Evolutionary conservation across 2,888 invertebrate species (phyloP).

Genomic region (Pterobdella sp.): DNA sequence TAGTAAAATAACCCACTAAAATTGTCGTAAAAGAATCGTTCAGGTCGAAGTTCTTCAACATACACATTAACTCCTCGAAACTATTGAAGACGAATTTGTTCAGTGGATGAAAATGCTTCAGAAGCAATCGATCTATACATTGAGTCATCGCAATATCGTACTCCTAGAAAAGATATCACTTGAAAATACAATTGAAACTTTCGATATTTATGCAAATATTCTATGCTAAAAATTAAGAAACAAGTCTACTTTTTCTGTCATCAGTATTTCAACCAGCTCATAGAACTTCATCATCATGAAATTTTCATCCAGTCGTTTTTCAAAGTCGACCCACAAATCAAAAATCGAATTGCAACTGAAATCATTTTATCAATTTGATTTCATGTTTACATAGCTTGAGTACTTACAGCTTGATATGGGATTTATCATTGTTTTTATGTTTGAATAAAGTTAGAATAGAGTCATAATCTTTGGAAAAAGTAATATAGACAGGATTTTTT

Average conservation of each 20-base stretch:
- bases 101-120: neutral
- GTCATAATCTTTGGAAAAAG: constrained; percentile 2
- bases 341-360: constrained; percentile 9
- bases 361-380: too few species aligned
- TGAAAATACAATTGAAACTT: neutral
- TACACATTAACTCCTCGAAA: neutral
- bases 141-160: constrained; percentile 5
- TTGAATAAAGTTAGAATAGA: neutral
- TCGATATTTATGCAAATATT: neutral
- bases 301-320: constrained; percentile 11
- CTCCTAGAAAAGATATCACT: neutral
- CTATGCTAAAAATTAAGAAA: neutral
- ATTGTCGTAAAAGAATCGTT: too few species aligned
- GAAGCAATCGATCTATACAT: constrained; percentile 11
- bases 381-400: too few species aligned
- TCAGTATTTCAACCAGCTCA: constrained; percentile 2
- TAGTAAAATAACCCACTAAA: too few species aligned
- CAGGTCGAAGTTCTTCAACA: neutral
- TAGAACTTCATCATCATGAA: constrained; percentile 9
- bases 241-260: constrained; percentile 5
- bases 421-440: neutral
- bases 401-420: constrained; percentile 2
- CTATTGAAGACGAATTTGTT: neutral
- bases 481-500: constrained; percentile 19
- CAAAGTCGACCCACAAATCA: constrained; percentile 18